A percentile compares a stretch with the other conserved stretches of the same genome.
These are phyloP conservation scores for Phrynocephalus forsythii DNA, from an alignment of 2,797 vertebrate species.

Conservation along the genomic window DNA sequence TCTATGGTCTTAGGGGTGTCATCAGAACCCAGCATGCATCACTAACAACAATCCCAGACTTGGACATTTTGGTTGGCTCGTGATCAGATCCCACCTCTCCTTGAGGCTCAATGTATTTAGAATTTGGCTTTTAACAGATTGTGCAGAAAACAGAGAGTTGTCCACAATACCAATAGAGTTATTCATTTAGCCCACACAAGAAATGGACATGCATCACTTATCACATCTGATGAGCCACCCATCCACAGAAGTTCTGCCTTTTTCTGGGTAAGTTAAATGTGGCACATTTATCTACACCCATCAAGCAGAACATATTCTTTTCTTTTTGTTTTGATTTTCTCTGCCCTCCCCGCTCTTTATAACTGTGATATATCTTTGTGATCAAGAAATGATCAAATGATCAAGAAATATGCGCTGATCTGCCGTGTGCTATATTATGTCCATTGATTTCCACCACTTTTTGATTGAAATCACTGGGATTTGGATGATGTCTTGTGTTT, in stretches of 20 bases:
- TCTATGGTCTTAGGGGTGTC: neutral
- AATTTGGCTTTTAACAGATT: slow-evolving; percentile 1
- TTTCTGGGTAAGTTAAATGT: too few species aligned
- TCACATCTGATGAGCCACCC: slow-evolving; percentile 17
- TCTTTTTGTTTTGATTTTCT: too few species aligned
- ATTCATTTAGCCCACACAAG: slow-evolving; percentile 32
- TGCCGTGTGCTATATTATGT: neutral
- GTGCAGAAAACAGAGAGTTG: neutral
- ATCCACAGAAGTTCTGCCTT: too few species aligned
- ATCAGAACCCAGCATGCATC: neutral
- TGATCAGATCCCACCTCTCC: neutral
- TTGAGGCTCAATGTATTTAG: neutral
- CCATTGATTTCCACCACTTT: neutral
- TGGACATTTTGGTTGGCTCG: slow-evolving; percentile 13
- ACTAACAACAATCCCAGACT: neutral
- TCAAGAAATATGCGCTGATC: too few species aligned
- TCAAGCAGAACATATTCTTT: too few species aligned
- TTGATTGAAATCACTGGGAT: neutral
- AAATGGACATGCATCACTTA: slow-evolving; percentile 37
- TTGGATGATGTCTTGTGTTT: neutral
- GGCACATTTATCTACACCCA: too few species aligned
- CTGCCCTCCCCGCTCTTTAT: too few species aligned
- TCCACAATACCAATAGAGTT: slow-evolving; percentile 11
- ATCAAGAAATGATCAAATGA: neutral
- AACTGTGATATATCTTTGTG: neutral